phyloP scores from a whole-genome alignment of 2,113 vertebrate genomes.

The Amblyornis subalaris region DNA sequence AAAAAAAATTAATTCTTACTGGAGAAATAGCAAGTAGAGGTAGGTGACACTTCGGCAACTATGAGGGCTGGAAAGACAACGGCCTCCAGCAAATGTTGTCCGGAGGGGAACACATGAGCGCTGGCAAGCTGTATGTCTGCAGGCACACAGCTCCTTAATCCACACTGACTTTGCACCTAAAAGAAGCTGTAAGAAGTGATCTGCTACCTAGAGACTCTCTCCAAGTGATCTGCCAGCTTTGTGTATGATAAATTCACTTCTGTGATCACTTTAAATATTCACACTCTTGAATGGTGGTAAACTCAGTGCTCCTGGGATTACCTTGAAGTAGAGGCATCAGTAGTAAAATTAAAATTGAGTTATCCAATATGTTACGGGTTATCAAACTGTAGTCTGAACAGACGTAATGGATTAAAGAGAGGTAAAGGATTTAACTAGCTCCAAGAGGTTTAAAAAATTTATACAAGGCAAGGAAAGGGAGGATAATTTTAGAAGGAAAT shows the following conservation, averaged over 20 bases:
- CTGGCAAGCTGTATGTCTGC: background rate
- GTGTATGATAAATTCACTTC: background rate
- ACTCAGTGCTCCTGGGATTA: background rate
- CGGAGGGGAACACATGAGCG: background rate
- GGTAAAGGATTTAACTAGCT: background rate
- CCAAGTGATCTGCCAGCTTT: background rate
- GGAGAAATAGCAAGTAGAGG: background rate
- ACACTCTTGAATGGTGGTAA: background rate
- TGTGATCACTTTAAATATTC: background rate
- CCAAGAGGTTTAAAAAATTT: background rate
- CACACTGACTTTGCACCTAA: background rate
- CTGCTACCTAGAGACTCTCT: background rate
- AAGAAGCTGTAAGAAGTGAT: background rate
- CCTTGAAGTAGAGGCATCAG: background rate
- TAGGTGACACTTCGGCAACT: background rate
- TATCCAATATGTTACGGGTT: background rate
- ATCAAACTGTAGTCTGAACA: background rate
- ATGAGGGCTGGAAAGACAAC: background rate
- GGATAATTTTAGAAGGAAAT: background rate
- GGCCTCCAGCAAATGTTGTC: background rate
- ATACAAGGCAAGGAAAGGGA: background rate
- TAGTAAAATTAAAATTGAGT: background rate
- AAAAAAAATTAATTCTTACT: background rate
- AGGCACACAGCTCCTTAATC: background rate
- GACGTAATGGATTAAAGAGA: background rate